phyloP scores from a whole-genome alignment of 1,140 invertebrate species.

The Drosophila truncata region DNA sequence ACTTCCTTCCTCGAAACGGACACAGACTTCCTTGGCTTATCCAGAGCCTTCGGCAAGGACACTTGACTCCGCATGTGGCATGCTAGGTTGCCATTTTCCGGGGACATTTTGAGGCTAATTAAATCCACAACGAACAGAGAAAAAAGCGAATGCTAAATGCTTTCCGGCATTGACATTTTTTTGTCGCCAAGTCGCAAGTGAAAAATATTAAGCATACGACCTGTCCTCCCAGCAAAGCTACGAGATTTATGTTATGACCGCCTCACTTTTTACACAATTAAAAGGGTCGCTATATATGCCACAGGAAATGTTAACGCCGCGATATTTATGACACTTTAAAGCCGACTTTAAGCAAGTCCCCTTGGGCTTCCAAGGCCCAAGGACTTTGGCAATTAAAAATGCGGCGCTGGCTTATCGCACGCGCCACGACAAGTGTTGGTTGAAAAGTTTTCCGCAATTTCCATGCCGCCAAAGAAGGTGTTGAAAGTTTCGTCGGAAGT shows the following conservation, averaged over 20 bases:
- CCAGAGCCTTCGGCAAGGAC: conserved; percentile 40
- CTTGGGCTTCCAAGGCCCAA: conserved; percentile 32
- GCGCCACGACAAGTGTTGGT: conserved; percentile 60
- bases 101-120: conserved; percentile 78
- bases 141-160: conserved; percentile 68
- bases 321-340: conserved; percentile 79
- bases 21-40: conserved; percentile 50
- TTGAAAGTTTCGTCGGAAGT: conserved; percentile 72
- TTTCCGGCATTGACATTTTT: conserved; percentile 81
- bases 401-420: conserved; percentile 74
- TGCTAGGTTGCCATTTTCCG: conserved; percentile 67
- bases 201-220: conserved; percentile 77
- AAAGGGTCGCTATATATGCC: conserved; percentile 15
- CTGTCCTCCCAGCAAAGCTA: conserved; percentile 37
- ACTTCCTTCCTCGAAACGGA: conserved; percentile 52
- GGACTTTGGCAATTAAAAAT: conserved; percentile 76
- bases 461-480: conserved; percentile 54
- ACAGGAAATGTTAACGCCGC: conserved; percentile 54
- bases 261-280: conserved; percentile 56
- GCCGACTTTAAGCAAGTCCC: conserved; percentile 40
- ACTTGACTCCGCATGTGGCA: conserved; percentile 49
- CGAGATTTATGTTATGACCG: conserved; percentile 68
- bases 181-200: conserved; percentile 13
- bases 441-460: conserved; percentile 66
- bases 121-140: conserved; percentile 62